phyloP scores from a whole-genome alignment of 2,888 invertebrate species.

The Agonopterix alstromeriana region DNA sequence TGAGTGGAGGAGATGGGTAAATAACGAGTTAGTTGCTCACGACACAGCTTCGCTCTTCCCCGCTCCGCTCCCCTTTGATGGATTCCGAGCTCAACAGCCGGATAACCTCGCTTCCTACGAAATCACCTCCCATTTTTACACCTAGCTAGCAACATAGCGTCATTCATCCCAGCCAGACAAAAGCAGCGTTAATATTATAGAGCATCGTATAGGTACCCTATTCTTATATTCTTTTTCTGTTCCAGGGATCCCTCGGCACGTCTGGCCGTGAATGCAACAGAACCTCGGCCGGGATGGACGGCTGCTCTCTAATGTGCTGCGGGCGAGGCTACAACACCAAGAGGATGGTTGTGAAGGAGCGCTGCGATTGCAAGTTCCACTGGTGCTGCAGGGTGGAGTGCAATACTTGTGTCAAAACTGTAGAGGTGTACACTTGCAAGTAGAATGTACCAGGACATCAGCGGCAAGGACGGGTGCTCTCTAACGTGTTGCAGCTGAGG shows the following conservation, averaged over 20 bases:
- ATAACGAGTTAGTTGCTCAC: no score
- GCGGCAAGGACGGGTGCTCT: conserved; percentile 89
- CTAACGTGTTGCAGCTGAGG: conserved; percentile 95
- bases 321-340: conserved; percentile 95
- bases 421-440: conserved; percentile 93
- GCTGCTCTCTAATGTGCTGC: conserved; percentile 93
- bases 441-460: conserved; percentile 83
- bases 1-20: no score
- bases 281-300: conserved; percentile 86
- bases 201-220: no score
- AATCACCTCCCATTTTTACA: no score
- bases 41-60: no score
- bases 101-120: no score
- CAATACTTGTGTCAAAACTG: conserved; percentile 87
- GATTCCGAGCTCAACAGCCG: no score
- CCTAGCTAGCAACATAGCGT: no score
- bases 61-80: no score
- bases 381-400: conserved; percentile 98
- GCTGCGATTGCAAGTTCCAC: conserved; percentile 96
- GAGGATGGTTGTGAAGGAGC: conserved; percentile 83
- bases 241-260: conserved; percentile 76
- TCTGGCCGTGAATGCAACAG: conserved; percentile 84
- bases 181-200: no score
- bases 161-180: no score
- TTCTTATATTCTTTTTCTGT: conserved; percentile 4